A percentile compares a stretch with the other conserved stretches of the same genome.
Evolutionary conservation across 1,140 invertebrate genomes (phyloP).

Genomic region (Pomacea maculata): DNA sequence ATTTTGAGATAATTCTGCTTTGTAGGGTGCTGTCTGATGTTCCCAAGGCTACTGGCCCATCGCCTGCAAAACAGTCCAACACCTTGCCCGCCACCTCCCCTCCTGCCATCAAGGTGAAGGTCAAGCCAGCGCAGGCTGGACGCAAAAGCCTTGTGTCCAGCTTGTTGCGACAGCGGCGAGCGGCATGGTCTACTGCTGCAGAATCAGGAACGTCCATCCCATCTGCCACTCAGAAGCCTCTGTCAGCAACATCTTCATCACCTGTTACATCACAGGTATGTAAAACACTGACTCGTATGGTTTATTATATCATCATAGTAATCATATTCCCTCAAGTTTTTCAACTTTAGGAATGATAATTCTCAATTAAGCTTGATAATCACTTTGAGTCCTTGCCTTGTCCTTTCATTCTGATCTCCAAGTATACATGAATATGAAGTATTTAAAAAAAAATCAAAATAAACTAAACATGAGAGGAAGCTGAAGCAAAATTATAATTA

Average conservation of each 20-base stretch:
- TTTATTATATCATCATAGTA: too few species aligned
- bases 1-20: neutral
- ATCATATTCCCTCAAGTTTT: too few species aligned
- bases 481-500: too few species aligned
- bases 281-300: neutral
- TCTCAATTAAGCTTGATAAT: too few species aligned
- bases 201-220: constrained; percentile 7
- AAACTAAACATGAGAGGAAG: too few species aligned
- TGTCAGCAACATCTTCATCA: constrained; percentile 46
- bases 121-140: constrained; percentile 39
- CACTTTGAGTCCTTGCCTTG: too few species aligned
- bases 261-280: constrained; percentile 24
- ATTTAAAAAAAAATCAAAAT: too few species aligned
- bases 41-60: constrained; percentile 53
- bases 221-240: constrained; percentile 39
- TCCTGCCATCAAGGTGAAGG: constrained; percentile 23
- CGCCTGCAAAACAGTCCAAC: constrained; percentile 23
- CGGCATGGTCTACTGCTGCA: neutral
- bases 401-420: too few species aligned
- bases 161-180: constrained; percentile 43
- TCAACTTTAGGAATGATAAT: too few species aligned
- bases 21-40: constrained; percentile 45
- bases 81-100: constrained; percentile 20
- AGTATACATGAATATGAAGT: too few species aligned
- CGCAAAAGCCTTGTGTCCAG: constrained; percentile 54